These are phyloP conservation scores for Phallusia fumigata DNA, from an alignment of 23 tunicate genomes.

Conservation along the genomic window DNA sequence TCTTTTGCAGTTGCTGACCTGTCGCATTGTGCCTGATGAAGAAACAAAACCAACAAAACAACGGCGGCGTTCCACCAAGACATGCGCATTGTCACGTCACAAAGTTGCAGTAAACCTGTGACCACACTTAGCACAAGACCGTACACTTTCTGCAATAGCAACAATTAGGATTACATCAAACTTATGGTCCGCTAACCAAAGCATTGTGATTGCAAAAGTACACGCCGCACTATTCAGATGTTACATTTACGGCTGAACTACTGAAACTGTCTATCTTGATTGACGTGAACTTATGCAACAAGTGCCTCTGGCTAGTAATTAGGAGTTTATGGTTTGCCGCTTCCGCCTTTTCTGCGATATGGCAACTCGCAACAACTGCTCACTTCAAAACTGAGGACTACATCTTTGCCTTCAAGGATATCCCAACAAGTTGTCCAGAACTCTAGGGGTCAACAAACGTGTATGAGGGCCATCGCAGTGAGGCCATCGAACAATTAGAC, in stretches of 20 bases:
- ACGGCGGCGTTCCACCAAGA: not conserved
- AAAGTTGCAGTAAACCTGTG: not conserved
- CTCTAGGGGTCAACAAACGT: too few species aligned
- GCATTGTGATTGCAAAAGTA: too few species aligned
- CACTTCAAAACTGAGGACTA: too few species aligned
- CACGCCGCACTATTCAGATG: not conserved
- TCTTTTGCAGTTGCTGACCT: not conserved
- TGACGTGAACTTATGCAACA: not conserved
- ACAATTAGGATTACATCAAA: too few species aligned
- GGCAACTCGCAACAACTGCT: too few species aligned
- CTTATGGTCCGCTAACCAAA: too few species aligned
- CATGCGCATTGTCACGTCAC: conserved; percentile 5
- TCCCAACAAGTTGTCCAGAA: too few species aligned
- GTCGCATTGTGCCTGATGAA: not conserved
- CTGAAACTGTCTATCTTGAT: not conserved
- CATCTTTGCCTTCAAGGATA: too few species aligned
- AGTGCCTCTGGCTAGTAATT: conserved; percentile 4
- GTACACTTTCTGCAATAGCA: too few species aligned
- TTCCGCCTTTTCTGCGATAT: not conserved
- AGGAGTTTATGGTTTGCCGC: not conserved
- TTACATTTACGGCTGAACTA: not conserved
- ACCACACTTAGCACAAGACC: not conserved
- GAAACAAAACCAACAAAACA: not conserved
- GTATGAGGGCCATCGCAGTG: not conserved
- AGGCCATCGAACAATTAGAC: not conserved